A percentile compares a stretch with the other conserved stretches of the same genome.
Conservation (phyloP, 1,140 invertebrate genomes). For the Diploscapter pachys region DNA sequence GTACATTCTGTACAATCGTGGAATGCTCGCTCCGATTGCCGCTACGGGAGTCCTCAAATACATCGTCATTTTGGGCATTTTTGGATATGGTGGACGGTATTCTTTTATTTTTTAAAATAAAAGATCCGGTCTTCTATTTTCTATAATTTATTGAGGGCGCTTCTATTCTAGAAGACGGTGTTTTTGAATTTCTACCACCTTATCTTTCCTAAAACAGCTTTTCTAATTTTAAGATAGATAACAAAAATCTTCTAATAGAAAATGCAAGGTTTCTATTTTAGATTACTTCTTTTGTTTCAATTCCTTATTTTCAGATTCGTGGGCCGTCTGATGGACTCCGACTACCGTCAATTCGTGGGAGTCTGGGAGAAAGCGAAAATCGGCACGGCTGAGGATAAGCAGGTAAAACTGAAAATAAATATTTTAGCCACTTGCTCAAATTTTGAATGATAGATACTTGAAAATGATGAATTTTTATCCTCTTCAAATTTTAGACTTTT, state of each 20-base stretch:
- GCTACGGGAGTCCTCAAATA: slow-evolving; percentile 16
- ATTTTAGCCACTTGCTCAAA: too few species aligned
- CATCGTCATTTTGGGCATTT: not conserved
- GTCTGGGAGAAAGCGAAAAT: slow-evolving; percentile 17
- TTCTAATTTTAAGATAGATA: slow-evolving; percentile 1
- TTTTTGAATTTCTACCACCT: not conserved
- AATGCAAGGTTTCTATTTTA: too few species aligned
- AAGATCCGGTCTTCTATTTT: not conserved
- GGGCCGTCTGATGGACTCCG: slow-evolving; percentile 11
- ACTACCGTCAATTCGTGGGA: slow-evolving; percentile 10
- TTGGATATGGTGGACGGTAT: slow-evolving; percentile 23
- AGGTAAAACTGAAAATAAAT: not conserved
- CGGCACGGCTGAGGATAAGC: slow-evolving; percentile 9
- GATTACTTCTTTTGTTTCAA: too few species aligned
- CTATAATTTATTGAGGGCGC: too few species aligned
- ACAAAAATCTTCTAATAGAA: slow-evolving; percentile 1
- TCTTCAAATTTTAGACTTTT: slow-evolving; percentile 6
- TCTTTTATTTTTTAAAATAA: not conserved
- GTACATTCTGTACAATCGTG: slow-evolving; percentile 11
- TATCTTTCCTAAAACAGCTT: not conserved
- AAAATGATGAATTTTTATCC: not conserved
- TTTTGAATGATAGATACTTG: not conserved
- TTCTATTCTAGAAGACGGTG: too few species aligned
- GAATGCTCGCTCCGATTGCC: slow-evolving; percentile 9
- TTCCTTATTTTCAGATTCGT: slow-evolving; percentile 14